Base-by-base conservation (phyloP, 1,140 invertebrate species). In the Apolygus lucorum region DNA sequence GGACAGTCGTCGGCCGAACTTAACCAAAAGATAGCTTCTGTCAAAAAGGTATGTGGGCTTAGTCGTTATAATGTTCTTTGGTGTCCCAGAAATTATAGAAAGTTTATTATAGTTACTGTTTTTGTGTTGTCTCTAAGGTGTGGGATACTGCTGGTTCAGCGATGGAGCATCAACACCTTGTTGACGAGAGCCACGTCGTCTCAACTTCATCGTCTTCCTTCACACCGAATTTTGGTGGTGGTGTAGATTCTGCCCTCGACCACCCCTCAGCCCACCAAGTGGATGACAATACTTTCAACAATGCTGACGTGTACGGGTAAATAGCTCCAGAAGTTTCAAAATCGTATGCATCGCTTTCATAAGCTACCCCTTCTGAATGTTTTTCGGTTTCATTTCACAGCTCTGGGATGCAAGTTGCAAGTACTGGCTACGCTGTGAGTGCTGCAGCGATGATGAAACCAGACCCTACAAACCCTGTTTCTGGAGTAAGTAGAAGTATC, bases 11-110 rank as follows among this genome's bases (percentile, higher is more conserved):
- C 89, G 17, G 92, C 92, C 28, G 94, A 96, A 77, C 84, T 97
- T 13, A 94, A 95, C 81, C 84, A 93, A 78, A 96, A 97, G 81
- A 95, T 96, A 74, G 91, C 91, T 4, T 93, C 92, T 67, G 93
- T 95, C 2, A 96, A 96, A 79, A 95, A 93, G 78, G 91, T 90
- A 59, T 27, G 52, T 27, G 17, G 8, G 34, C n/a, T n/a, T n/a
- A n/a, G n/a, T n/a, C n/a, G n/a, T n/a, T n/a, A n/a, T n/a, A n/a
- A n/a, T n/a, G n/a, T n/a, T n/a, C n/a, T n/a, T n/a, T n/a, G n/a
- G n/a, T n/a, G n/a, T n/a, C n/a, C n/a, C n/a, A n/a, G n/a, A n/a
- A n/a, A n/a, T n/a, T n/a, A n/a, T n/a, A n/a, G n/a, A n/a, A n/a
- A n/a, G n/a, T n/a, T n/a, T n/a, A n/a, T n/a, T n/a, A n/a, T n/a